A percentile compares a stretch with the other conserved stretches of the same genome.
Evolutionary conservation across 1,140 invertebrate genomes (phyloP).

Genomic region (Calephelis nemesis): DNA sequence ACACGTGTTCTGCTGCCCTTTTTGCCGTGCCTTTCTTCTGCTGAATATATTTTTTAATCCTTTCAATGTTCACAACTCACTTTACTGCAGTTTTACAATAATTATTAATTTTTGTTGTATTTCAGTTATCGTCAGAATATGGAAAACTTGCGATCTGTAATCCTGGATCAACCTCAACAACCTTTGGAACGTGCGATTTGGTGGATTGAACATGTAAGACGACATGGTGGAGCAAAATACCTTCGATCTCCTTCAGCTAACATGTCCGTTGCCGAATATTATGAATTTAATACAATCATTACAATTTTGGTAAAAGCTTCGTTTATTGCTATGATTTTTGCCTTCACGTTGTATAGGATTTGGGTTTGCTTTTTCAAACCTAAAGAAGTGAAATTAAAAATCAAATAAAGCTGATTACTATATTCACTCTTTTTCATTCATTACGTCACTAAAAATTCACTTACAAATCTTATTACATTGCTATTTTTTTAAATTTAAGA

Average conservation of each 20-base stretch:
- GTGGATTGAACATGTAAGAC: slow-evolving; percentile 79
- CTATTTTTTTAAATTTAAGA: too few species aligned
- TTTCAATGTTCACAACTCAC: neutral
- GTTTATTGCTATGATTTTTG: neutral
- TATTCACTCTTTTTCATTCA: too few species aligned
- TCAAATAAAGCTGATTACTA: neutral
- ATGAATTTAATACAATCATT: slow-evolving; percentile 39
- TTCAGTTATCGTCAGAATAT: slow-evolving; percentile 42
- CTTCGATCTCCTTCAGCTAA: slow-evolving; percentile 53
- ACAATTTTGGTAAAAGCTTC: neutral
- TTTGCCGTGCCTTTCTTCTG: too few species aligned
- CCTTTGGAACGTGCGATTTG: slow-evolving; percentile 70
- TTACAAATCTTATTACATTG: too few species aligned
- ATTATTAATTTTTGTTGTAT: neutral
- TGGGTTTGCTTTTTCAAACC: neutral
- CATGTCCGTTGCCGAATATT: slow-evolving; percentile 43
- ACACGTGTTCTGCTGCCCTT: too few species aligned
- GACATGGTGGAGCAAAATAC: slow-evolving; percentile 73
- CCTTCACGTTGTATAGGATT: neutral
- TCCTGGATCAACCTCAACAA: slow-evolving; percentile 29
- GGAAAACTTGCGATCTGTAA: slow-evolving; percentile 24
- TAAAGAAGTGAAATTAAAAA: neutral
- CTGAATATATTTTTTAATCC: neutral
- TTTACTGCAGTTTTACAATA: too few species aligned
- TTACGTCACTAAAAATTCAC: too few species aligned